Evolutionary conservation across 2,113 vertebrate species (phyloP).

Genomic region (Rhombomys opimus): DNA sequence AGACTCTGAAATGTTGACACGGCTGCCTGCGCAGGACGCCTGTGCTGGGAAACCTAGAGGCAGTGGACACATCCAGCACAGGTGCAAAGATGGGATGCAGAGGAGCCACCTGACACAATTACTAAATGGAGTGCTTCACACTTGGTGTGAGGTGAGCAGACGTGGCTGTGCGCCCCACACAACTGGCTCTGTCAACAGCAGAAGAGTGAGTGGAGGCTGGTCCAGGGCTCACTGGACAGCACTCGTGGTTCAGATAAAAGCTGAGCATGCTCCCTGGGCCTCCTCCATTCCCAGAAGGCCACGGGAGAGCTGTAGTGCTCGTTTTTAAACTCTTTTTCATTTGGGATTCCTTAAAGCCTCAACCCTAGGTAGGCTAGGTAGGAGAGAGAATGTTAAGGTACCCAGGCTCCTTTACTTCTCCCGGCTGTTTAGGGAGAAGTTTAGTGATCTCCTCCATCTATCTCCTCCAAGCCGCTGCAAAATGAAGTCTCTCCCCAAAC

Average conservation of each 20-base stretch:
- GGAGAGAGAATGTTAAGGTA: too few species aligned
- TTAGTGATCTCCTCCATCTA: too few species aligned
- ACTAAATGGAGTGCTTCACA: not conserved
- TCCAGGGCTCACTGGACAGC: not conserved
- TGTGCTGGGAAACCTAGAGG: too few species aligned
- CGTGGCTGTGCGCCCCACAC: not conserved
- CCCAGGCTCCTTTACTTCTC: too few species aligned
- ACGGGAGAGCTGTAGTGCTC: too few species aligned
- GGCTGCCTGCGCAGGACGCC: not conserved
- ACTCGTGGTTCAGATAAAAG: not conserved
- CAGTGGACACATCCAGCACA: not conserved
- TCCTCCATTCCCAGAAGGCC: not conserved
- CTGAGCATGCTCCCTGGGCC: not conserved
- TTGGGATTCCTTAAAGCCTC: too few species aligned
- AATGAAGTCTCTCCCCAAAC: too few species aligned
- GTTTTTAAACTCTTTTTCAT: too few species aligned
- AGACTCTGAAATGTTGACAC: not conserved
- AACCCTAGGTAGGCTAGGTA: too few species aligned
- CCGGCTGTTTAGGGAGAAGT: too few species aligned
- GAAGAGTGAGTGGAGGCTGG: not conserved
- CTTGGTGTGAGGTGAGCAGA: not conserved
- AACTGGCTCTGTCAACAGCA: not conserved
- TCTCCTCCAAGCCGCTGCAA: too few species aligned
- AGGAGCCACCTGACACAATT: not conserved
- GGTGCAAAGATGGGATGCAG: rapidly evolving